These are phyloP conservation scores for Drosophila colorata DNA, from an alignment of 2,888 invertebrate genomes.

Conservation along the genomic window DNA sequence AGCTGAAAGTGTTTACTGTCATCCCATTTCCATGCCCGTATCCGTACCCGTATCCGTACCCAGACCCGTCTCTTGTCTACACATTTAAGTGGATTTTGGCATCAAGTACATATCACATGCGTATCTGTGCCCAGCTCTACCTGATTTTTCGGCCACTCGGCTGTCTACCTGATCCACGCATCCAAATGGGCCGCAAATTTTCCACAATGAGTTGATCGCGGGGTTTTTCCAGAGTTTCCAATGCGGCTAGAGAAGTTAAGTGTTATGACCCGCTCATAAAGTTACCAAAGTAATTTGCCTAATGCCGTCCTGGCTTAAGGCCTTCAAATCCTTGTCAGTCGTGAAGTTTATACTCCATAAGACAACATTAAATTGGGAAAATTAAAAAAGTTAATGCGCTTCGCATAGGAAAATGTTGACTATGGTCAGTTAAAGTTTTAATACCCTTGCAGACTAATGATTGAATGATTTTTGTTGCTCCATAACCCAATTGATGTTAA, in stretches of 20 bases:
- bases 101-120: conserved; percentile 34
- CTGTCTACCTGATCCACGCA: conserved; percentile 41
- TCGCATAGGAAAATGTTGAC: no score
- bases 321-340: conserved; percentile 8
- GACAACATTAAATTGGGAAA: no score
- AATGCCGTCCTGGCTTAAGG: conserved; percentile 26
- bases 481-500: no score
- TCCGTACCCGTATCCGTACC: not conserved
- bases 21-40: not conserved
- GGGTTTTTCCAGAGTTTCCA: conserved; percentile 61
- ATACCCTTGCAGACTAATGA: no score
- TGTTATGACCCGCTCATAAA: conserved; percentile 43
- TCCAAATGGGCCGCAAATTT: conserved; percentile 74
- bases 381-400: no score
- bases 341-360: not conserved
- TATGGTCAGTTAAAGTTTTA: no score
- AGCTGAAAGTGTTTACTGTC: conserved; percentile 60
- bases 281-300: conserved; percentile 45
- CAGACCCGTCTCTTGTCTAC: not conserved
- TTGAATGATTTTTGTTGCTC: no score
- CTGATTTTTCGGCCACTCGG: conserved; percentile 15
- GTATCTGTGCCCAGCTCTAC: conserved; percentile 24
- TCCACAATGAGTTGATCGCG: conserved; percentile 67
- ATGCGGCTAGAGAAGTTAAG: conserved; percentile 29
- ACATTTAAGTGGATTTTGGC: conserved; percentile 50